These are phyloP conservation scores for Saccopteryx leptura DNA, from an alignment of 2,113 vertebrate genomes.

Conservation along the genomic window DNA sequence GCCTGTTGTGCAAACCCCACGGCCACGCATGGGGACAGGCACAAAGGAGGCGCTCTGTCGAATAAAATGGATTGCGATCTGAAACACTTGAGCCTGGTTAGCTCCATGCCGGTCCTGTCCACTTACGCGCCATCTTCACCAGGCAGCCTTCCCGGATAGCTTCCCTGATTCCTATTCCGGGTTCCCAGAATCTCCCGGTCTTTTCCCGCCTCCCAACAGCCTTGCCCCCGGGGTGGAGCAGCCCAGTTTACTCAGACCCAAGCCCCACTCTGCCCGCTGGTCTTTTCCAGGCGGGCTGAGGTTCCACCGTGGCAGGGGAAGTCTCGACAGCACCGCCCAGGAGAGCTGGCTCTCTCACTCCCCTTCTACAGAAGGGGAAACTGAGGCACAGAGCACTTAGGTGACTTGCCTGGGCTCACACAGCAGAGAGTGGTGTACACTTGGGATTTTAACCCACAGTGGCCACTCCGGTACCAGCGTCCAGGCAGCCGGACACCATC, in stretches of 20 bases:
- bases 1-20: not conserved
- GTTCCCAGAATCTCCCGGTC: not conserved
- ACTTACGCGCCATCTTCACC: not conserved
- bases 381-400: not conserved
- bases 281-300: not conserved
- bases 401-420: not conserved
- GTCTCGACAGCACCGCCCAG: not conserved
- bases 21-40: too few species aligned
- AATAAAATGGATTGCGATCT: not conserved
- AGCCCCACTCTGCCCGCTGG: not conserved
- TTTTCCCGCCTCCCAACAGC: not conserved
- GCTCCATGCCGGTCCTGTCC: not conserved
- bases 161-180: not conserved
- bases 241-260: too few species aligned
- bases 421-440: not conserved
- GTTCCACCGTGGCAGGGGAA: not conserved
- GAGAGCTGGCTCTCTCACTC: too few species aligned
- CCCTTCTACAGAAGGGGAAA: not conserved
- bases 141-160: not conserved
- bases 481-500: not conserved
- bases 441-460: not conserved
- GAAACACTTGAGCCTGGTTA: not conserved
- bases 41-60: not conserved
- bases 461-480: not conserved
- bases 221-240: accelerated